Conservation (phyloP, 2,797 vertebrate species). For the Microhierax caerulescens region DNA sequence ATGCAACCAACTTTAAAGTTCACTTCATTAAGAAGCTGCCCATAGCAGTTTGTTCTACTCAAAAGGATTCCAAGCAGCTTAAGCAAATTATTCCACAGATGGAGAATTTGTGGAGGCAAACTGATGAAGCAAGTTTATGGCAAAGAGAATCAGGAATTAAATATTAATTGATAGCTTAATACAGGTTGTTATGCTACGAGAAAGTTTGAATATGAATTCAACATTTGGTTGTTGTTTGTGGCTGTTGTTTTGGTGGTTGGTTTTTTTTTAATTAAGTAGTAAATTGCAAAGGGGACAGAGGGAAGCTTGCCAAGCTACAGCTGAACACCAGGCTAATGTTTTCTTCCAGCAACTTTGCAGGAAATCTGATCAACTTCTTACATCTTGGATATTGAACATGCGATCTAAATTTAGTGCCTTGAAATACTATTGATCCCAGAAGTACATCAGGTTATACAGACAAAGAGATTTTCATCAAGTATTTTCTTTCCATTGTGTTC, state of each 20-base stretch:
- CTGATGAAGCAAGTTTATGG: neutral
- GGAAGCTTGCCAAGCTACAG: neutral
- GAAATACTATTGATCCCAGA: neutral
- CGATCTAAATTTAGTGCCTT: neutral
- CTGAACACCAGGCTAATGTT: neutral
- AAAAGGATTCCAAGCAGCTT: neutral
- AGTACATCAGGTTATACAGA: neutral
- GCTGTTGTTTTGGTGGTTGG: no score
- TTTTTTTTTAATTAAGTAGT: neutral
- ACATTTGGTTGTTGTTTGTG: neutral
- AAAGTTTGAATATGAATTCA: neutral
- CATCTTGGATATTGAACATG: neutral
- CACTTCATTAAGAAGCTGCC: neutral
- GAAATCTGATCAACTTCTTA: neutral
- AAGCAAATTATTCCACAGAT: neutral
- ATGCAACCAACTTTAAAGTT: neutral
- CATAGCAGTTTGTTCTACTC: neutral
- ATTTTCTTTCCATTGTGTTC: neutral
- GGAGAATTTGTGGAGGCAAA: neutral
- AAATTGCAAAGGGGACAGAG: neutral
- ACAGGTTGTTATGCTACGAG: neutral
- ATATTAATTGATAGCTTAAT: neutral
- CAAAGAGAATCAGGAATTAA: neutral
- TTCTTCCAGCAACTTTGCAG: neutral
- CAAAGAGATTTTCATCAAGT: neutral